Percentiles rank a stretch among this genome's conserved stretches.
Conservation (phyloP, 92 coral and sea anemone species). For the Desmophyllum pertusum region DNA sequence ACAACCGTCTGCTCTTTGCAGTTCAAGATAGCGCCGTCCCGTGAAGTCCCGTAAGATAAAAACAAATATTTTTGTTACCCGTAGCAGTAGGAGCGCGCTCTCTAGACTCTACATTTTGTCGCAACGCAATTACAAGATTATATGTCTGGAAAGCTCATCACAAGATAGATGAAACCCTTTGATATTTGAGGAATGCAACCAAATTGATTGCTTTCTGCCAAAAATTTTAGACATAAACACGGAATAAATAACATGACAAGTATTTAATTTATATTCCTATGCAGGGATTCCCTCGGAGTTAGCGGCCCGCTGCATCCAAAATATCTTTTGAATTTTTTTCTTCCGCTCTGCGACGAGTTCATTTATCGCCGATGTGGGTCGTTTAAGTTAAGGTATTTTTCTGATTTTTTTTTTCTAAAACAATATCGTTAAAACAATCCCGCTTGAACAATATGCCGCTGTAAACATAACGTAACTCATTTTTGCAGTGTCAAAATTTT, state of each 20-base stretch:
- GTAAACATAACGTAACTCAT: slow-evolving; percentile 27
- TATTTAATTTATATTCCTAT: background rate
- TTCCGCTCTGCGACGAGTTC: background rate
- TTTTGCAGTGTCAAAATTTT: slow-evolving; percentile 31
- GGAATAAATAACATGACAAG: background rate
- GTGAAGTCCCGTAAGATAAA: background rate
- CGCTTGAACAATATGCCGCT: slow-evolving; percentile 31
- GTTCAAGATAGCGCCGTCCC: background rate
- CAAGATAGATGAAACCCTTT: slow-evolving; percentile 9
- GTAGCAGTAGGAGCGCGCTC: background rate
- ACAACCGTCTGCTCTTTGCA: background rate
- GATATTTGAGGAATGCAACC: slow-evolving; percentile 34
- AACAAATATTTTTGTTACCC: background rate
- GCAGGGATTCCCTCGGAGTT: background rate
- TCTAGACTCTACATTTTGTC: background rate
- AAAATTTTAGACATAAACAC: slow-evolving; percentile 20
- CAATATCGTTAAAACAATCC: slow-evolving; percentile 45
- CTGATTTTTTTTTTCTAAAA: slow-evolving; percentile 13
- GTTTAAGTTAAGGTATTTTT: background rate
- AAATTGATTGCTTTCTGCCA: slow-evolving; percentile 19
- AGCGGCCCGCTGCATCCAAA: background rate
- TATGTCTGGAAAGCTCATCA: slow-evolving; percentile 33
- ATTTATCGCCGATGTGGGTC: background rate
- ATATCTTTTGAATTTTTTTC: background rate
- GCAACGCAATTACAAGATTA: background rate